These are phyloP conservation scores for Terrapene triunguis DNA, from an alignment of 2,113 vertebrate species.

Conservation along the genomic window DNA sequence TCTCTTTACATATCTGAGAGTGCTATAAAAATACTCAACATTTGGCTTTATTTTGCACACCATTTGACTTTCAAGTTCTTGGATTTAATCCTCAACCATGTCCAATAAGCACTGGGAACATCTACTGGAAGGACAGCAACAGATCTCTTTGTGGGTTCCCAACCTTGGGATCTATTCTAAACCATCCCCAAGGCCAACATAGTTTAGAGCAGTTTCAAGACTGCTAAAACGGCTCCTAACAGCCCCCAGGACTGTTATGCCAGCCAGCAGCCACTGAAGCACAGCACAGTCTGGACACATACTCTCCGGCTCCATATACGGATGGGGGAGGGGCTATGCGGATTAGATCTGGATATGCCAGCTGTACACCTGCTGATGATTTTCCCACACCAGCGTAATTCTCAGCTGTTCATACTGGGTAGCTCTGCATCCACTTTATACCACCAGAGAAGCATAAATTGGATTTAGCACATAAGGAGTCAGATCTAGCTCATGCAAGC, in stretches of 20 bases:
- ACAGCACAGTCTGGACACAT: neutral
- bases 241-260: neutral
- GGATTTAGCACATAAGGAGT: neutral
- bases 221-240: too few relatives aligned
- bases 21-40: neutral
- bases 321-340: too few relatives aligned
- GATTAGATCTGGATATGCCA: neutral
- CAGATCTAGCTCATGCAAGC: neutral
- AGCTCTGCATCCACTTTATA: neutral
- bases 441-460: neutral
- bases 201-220: neutral
- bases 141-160: neutral
- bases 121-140: rapidly evolving
- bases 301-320: too few relatives aligned
- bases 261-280: rapidly evolving
- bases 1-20: neutral
- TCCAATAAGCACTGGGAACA: neutral
- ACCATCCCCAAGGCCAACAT: neutral
- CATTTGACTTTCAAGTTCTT: neutral
- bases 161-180: neutral
- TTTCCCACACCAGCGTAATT: neutral
- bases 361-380: neutral
- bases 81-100: neutral
- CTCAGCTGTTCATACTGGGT: rapidly evolving
- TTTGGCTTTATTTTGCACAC: neutral